Evolutionary conservation across 2,888 invertebrate genomes (phyloP), one percentile per base, ranked within the genome.

Genomic region (Sympetrum striolatum): DNA sequence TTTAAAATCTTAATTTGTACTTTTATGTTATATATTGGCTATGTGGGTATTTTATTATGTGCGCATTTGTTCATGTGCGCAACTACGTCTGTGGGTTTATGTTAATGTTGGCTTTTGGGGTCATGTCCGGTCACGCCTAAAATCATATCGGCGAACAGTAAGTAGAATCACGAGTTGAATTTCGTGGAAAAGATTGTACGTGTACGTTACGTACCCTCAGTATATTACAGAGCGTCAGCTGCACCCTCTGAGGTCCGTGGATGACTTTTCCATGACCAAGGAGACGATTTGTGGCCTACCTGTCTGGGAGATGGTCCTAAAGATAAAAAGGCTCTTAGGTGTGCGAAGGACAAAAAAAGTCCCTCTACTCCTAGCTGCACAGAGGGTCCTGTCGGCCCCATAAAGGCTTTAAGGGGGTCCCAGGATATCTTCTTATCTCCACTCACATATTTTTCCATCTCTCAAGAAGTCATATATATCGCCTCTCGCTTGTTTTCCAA

Each of bases 281-380:
- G 60, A 64, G n/a, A 64, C 86, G 86, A 86, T 86, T 86, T 86
- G 86, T 86, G 86, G 39, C 60, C 37, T 22, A 64, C 86, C 60
- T 86, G 86, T 10, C 22, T 10, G 60, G 39, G 53, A 86, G 86
- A 86, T 86, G 86, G 86, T 60, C 64, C 14, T 12, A 18, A 22
- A 22, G 86, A 86, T 86, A 86, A 86, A 64, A 10, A 37, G 37
- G 2, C 60, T 86, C 60, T 18, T 37, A 60, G 35, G 86, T 22
- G 58, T 37, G 58, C n/a, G 60, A 58, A 86, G 73, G 31, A 25
- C 25, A 73, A 73, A 73, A 53, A 25, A 73, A 73, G n/a, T 64
- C 64, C 64, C 14, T 14, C 31, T 2, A 73, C 31, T 31, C 0
- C 35, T 58, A 37, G 60, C 37, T 60, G 60, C 10, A 31, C 5